phyloP scores from a whole-genome alignment of 2,113 vertebrate species.

The Prolemur simus region DNA sequence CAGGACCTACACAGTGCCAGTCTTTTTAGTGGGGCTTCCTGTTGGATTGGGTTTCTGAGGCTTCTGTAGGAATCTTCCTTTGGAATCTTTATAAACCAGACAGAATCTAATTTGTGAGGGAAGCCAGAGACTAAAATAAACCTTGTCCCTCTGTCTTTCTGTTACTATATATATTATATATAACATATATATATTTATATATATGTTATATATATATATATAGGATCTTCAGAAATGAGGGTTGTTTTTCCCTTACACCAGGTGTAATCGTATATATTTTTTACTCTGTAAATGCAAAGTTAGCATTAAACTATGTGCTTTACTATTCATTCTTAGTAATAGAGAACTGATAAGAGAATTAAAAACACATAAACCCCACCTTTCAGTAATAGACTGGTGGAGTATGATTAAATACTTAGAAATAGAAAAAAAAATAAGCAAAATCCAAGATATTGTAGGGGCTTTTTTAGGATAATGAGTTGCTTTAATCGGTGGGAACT shows the following conservation, averaged over 20 bases:
- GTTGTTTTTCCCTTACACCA: not conserved
- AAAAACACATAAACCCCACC: not conserved
- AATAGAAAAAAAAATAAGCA: not conserved
- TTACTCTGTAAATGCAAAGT: not conserved
- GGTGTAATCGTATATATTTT: not conserved
- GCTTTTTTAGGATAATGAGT: conserved; percentile 24
- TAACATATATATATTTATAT: no score
- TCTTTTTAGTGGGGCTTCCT: not conserved
- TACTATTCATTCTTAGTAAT: conserved; percentile 42
- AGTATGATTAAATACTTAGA: not conserved
- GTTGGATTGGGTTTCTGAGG: not conserved
- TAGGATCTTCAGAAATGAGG: not conserved
- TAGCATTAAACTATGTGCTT: not conserved
- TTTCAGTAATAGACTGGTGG: conserved; percentile 11
- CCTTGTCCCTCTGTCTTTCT: not conserved
- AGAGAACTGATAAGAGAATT: not conserved
- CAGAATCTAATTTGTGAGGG: not conserved
- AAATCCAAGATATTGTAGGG: not conserved
- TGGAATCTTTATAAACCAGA: not conserved
- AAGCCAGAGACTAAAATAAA: not conserved
- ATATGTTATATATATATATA: not conserved
- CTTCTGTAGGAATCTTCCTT: not conserved
- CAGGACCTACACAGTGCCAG: not conserved
- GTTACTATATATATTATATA: not conserved
- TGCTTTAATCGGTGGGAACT: not conserved